Evolutionary conservation across 2,888 invertebrate genomes (phyloP), one percentile per base, ranked within the genome.

Genomic region (Polyommatus icarus): DNA sequence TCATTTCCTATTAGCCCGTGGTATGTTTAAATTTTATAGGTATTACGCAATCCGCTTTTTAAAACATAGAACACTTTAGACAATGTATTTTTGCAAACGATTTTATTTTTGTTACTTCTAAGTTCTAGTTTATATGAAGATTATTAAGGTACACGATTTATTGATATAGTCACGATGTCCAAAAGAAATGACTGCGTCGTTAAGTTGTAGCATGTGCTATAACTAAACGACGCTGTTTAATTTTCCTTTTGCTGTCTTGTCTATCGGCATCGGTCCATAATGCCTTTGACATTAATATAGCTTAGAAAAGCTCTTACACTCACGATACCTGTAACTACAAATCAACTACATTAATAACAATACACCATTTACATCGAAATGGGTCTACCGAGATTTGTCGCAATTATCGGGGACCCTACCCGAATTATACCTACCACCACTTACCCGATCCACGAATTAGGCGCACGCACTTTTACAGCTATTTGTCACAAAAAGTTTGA

Each of bases 401-500:
- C 73, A 73, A 73, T 73, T 73, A 73, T 46, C 24, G 10, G 12
- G 73, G 20, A 73, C 32, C 73, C 20, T 8, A 3, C 3, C 32
- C 29, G 8, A 50, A 75, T 75, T 29, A 75, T 75, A 73, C 46
- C 46, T 54, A 75, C 24, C 24, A 15, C 50, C 24, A 54, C 75
- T 75, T 75, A 77, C 76, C 81, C 78, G 81, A 80, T 82, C 80
- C 80, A 78, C 81, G 80, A 79, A 82, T 90, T 90, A 89, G 88
- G 84, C 84, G 80, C 85, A 89, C 89, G 90, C 88, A 91, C 91
- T 91, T 90, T 90, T 86, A 87, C 85, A 86, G 90, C 88, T 92
- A 93, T 93, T 92, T 93, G 93, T 92, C 93, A 93, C 90, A 92
- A 92, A 93, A 93, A 93, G 91, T 92, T 77, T 91, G 87, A 87